Conservation (phyloP, 2,888 invertebrate genomes). For the Synergus gifuensis region DNA sequence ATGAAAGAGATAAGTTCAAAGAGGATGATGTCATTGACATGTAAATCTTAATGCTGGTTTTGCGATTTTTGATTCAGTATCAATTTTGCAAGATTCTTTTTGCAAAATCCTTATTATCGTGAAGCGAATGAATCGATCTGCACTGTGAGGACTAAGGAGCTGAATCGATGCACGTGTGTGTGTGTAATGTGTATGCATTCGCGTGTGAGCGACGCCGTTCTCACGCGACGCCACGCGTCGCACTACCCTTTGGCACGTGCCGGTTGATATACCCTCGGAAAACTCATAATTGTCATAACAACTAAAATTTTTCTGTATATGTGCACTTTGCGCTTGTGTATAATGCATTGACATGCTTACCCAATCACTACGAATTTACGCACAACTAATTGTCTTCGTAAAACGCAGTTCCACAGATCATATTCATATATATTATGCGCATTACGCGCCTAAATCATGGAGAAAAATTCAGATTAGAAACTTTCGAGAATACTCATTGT, state of each 20-base stretch:
- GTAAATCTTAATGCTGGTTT: neutral
- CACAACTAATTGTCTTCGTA: slow-evolving; percentile 20
- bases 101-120: neutral
- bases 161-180: slow-evolving; percentile 48
- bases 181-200: slow-evolving; percentile 55
- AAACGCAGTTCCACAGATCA: neutral
- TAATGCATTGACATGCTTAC: slow-evolving; percentile 42
- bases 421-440: neutral
- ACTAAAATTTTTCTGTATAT: slow-evolving; percentile 35
- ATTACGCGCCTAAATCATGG: neutral
- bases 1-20: neutral
- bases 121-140: slow-evolving; percentile 33
- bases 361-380: slow-evolving; percentile 29
- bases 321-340: slow-evolving; percentile 40
- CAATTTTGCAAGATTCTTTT: neutral
- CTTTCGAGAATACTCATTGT: no score
- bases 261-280: slow-evolving; percentile 69
- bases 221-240: slow-evolving; percentile 73
- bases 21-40: neutral
- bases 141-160: neutral
- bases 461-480: no score
- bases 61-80: neutral
- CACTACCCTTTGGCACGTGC: slow-evolving; percentile 64
- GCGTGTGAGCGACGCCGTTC: slow-evolving; percentile 75
- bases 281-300: slow-evolving; percentile 77